phyloP scores from a whole-genome alignment of 2,888 invertebrate genomes.

The Ypsolopha scabrella region DNA sequence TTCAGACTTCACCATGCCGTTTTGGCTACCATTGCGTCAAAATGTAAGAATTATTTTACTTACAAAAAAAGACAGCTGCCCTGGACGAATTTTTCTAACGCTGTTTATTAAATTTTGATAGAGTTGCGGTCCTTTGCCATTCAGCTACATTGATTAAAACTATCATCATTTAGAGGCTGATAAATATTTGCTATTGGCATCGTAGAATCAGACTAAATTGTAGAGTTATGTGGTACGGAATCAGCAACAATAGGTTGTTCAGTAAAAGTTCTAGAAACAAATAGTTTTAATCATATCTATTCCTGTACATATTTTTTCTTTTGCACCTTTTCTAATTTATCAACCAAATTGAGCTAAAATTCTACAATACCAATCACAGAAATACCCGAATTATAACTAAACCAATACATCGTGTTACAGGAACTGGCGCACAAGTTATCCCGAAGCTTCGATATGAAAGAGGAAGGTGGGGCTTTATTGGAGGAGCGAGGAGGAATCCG shows the following conservation, averaged over 20 bases:
- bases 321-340: background rate
- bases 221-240: constrained; percentile 55
- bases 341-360: background rate
- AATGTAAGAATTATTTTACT: too few species aligned
- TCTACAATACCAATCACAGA: background rate
- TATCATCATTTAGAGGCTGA: constrained; percentile 45
- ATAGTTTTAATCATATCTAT: background rate
- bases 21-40: too few species aligned
- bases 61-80: too few species aligned
- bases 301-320: background rate
- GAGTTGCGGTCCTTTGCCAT: constrained; percentile 56
- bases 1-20: too few species aligned
- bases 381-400: background rate
- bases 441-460: constrained; percentile 90
- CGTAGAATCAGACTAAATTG: constrained; percentile 44
- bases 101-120: background rate
- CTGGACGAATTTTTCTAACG: too few species aligned
- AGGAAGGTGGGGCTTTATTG: constrained; percentile 80
- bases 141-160: constrained; percentile 48
- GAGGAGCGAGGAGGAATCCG: constrained; percentile 76
- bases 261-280: background rate
- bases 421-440: constrained; percentile 90
- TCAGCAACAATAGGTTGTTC: constrained; percentile 1
- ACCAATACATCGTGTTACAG: constrained; percentile 37
- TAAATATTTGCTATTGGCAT: constrained; percentile 55